These are phyloP conservation scores for Danaus melanippus DNA, from an alignment of 1,140 invertebrate genomes.

Conservation along the genomic window DNA sequence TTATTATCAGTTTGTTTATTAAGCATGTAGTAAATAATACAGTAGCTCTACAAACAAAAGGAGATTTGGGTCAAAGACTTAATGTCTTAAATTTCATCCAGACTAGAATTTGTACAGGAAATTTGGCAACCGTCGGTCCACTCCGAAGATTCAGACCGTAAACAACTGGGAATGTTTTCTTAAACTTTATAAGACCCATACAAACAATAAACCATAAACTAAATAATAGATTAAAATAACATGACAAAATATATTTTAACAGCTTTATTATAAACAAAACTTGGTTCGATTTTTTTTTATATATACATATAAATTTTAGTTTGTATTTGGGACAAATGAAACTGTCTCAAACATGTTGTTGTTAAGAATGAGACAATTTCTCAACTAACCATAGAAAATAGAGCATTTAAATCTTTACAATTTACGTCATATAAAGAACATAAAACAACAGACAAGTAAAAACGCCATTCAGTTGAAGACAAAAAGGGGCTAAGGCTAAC, in stretches of 20 bases:
- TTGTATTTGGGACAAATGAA: too few species aligned
- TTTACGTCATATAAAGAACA: too few species aligned
- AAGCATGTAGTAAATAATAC: too few species aligned
- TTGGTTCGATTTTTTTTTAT: too few species aligned
- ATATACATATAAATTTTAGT: too few species aligned
- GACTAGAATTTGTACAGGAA: constrained; percentile 9
- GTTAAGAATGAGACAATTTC: too few species aligned
- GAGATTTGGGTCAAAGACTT: constrained; percentile 6
- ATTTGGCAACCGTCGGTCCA: constrained; percentile 18
- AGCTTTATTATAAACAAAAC: neutral
- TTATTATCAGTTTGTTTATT: too few species aligned
- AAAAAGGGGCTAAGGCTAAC: constrained; percentile 14
- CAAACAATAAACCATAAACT: constrained; percentile 8
- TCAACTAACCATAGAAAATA: too few species aligned
- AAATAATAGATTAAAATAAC: constrained; percentile 6
- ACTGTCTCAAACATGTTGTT: too few species aligned
- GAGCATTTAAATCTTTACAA: too few species aligned
- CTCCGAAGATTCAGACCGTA: constrained; percentile 16
- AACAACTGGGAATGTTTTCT: constrained; percentile 13
- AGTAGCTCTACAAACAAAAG: neutral
- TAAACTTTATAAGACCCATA: constrained; percentile 9
- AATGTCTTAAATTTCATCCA: constrained; percentile 17
- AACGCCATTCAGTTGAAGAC: neutral
- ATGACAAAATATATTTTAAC: neutral
- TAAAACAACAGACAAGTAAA: too few species aligned